A percentile compares a stretch with the other conserved stretches of the same genome.
Conservation (phyloP, 2,113 vertebrate genomes). For the Platycercus adscitus region DNA sequence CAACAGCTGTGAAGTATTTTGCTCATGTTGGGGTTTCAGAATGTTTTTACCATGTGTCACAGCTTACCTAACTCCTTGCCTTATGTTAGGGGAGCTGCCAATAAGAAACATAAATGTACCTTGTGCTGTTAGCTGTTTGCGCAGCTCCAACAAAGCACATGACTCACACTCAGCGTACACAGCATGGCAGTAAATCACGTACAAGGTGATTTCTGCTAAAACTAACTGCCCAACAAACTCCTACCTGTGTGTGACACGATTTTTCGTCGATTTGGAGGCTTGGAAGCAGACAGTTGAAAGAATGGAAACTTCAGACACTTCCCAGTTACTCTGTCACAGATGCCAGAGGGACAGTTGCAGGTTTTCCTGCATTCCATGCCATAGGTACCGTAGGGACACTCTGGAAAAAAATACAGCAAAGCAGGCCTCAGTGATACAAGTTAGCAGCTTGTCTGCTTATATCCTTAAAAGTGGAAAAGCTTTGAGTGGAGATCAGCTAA, state of each 20-base stretch:
- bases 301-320: constrained; percentile 90
- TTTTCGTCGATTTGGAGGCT: constrained; percentile 75
- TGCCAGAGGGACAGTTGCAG: constrained; percentile 89
- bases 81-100: not conserved
- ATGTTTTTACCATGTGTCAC: not conserved
- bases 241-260: constrained; percentile 81
- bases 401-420: constrained; percentile 68
- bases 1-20: not conserved
- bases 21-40: not conserved
- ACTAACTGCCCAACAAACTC: not conserved
- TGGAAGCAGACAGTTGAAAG: constrained; percentile 81
- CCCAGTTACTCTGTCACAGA: constrained; percentile 93
- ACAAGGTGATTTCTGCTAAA: not conserved
- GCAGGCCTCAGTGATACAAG: not conserved
- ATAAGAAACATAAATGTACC: not conserved
- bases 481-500: not conserved
- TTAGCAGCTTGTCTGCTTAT: not conserved
- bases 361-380: constrained; percentile 90
- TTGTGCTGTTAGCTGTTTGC: not conserved
- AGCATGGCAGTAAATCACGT: not conserved
- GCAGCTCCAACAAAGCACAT: not conserved
- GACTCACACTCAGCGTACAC: fast-evolving
- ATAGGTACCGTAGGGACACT: constrained; percentile 92
- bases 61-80: not conserved
- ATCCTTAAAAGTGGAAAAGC: not conserved